Percentiles rank a stretch among this genome's conserved stretches.
phyloP scores from a whole-genome alignment of 2,888 invertebrate genomes.

The Lasioglossum villosulum region DNA sequence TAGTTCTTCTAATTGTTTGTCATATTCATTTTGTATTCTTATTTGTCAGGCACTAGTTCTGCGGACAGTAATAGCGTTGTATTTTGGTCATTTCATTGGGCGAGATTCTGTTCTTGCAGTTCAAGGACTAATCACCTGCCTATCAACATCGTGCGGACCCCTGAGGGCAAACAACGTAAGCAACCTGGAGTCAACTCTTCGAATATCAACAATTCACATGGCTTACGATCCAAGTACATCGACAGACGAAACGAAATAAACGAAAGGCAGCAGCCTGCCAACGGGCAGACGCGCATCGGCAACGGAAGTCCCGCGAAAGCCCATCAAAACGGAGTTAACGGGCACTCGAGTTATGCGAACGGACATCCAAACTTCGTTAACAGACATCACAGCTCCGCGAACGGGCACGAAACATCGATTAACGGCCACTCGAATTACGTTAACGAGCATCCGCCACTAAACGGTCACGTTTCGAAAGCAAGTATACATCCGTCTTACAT shows the following conservation, averaged over 20 bases:
- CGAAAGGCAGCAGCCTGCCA: slow-evolving; percentile 34
- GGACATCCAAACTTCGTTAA: slow-evolving; percentile 33
- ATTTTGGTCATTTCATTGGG: neutral
- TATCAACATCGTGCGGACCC: slow-evolving; percentile 73
- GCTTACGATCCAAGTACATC: slow-evolving; percentile 73
- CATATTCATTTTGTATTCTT: neutral
- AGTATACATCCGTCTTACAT: slow-evolving; percentile 15
- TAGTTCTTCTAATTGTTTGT: neutral
- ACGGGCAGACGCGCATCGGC: slow-evolving; percentile 27
- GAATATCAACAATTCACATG: slow-evolving; percentile 80
- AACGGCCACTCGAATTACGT: slow-evolving; percentile 31
- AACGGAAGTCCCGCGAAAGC: slow-evolving; percentile 24
- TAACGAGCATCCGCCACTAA: slow-evolving; percentile 11
- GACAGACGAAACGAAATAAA: slow-evolving; percentile 54
- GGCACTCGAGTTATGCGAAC: slow-evolving; percentile 20
- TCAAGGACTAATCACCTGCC: slow-evolving; percentile 82
- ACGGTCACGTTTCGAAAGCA: slow-evolving; percentile 13
- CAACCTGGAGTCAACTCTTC: slow-evolving; percentile 71
- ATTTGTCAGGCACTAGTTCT: slow-evolving; percentile 34
- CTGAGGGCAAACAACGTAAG: slow-evolving; percentile 57
- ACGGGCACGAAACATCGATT: slow-evolving; percentile 29
- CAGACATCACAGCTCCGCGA: slow-evolving; percentile 20
- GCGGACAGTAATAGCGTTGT: neutral
- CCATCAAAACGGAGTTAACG: slow-evolving; percentile 38
- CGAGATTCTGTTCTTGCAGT: slow-evolving; percentile 70